Evolutionary conservation across 1,140 invertebrate genomes (phyloP).

Genomic region (Drosophila bocki): DNA sequence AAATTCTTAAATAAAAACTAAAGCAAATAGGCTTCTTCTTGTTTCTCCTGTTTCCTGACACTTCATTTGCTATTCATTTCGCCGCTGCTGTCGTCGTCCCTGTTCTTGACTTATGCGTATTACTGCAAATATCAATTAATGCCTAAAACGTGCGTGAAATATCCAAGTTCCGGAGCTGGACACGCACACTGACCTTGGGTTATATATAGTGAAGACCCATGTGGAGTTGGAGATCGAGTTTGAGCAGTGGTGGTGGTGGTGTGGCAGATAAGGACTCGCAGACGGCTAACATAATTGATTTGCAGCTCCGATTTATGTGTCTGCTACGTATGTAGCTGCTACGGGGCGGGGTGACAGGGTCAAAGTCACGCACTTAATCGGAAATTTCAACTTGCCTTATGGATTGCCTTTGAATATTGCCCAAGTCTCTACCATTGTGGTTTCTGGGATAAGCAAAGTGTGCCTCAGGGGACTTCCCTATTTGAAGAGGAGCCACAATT

Average conservation of each 20-base stretch:
- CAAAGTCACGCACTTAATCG: slow-evolving; percentile 60
- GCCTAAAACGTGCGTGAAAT: slow-evolving; percentile 75
- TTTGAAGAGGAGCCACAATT: slow-evolving; percentile 58
- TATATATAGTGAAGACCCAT: slow-evolving; percentile 54
- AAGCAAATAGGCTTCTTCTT: neutral
- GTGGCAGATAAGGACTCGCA: slow-evolving; percentile 52
- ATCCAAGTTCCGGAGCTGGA: slow-evolving; percentile 38
- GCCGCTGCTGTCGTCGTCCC: slow-evolving; percentile 47
- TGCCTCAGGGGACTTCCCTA: slow-evolving; percentile 52
- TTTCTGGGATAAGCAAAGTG: slow-evolving; percentile 52
- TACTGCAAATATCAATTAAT: slow-evolving; percentile 84
- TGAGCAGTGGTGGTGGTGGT: neutral
- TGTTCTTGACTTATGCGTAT: slow-evolving; percentile 75
- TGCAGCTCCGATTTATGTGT: slow-evolving; percentile 69
- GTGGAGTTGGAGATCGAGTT: slow-evolving; percentile 18
- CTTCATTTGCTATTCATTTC: slow-evolving; percentile 78
- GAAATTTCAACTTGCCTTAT: slow-evolving; percentile 22
- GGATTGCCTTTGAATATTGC: slow-evolving; percentile 14
- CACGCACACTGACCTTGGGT: slow-evolving; percentile 64
- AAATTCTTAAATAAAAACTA: neutral
- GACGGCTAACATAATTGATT: slow-evolving; percentile 74
- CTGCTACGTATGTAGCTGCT: neutral
- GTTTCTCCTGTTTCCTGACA: neutral
- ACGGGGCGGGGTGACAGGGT: slow-evolving; percentile 17
- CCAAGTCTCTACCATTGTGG: slow-evolving; percentile 12